Evolutionary conservation across 2,888 invertebrate genomes (phyloP), one percentile per base, ranked within the genome.

Genomic region (Nomada hirtipes): DNA sequence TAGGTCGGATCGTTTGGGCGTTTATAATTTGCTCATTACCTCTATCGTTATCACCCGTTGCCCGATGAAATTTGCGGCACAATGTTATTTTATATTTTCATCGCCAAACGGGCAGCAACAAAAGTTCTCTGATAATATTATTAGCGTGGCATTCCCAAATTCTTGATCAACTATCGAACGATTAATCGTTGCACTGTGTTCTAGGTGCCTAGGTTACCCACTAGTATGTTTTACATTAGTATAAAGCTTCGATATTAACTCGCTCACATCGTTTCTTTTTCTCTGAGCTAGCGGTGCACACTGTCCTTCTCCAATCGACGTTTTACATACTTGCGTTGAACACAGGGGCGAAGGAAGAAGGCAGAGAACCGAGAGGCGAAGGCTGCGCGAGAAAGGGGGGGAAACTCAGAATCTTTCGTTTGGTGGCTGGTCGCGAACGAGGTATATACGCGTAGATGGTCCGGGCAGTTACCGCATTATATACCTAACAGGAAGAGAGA

Each of bases 401-500:
- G 52, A 52, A 47, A 26, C 59, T 67, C 44, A 47, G 76, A 65
- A 78, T 61, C 76, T 76, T 76, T 84, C 68, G 76, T 60, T 57
- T 44, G 55, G 79, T 75, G 87, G 86, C 85, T 84, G 79, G 79
- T 79, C 72, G 82, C 77, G 77, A 77, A 85, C 84, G 76, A 76
- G 72, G 78, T 69, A 36, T 36, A 36, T 36, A 36, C 74, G 68
- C 70, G 80, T 83, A 82, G 83, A 85, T 86, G 87, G 85, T 82
- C 77, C 82, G 53, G 85, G 83, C 85, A 82, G 85, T 82, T 88
- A 87, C 78, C 81, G 86, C 82, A 88, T 87, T 86, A 88, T 89
- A 90, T 90, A 91, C 89, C 89, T 88, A 91, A 92, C 91, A 90
- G 91, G 91, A 92, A 92, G 90, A 92, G 89, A 92, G 92, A 92